phyloP scores from a whole-genome alignment of 2,113 vertebrate genomes.

The Cinclus cinclus region DNA sequence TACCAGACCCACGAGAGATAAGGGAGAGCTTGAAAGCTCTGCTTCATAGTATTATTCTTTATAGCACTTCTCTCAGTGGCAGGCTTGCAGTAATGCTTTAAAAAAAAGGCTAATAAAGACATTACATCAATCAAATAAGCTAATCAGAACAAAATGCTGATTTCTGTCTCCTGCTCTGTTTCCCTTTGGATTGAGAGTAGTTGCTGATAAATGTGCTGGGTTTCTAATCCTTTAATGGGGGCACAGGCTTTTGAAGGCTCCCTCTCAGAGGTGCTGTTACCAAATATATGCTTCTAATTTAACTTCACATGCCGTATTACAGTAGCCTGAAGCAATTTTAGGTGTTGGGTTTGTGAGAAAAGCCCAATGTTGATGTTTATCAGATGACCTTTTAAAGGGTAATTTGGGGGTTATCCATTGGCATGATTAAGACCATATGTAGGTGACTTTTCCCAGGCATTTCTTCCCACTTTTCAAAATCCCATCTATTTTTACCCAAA shows the following conservation, averaged over 20 bases:
- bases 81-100: background rate
- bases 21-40: background rate
- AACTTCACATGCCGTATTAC: slow-evolving; percentile 72
- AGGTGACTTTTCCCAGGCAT: slow-evolving; percentile 65
- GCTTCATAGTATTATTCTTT: background rate
- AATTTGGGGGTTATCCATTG: slow-evolving; percentile 78
- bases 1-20: background rate
- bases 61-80: background rate
- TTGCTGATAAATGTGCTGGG: slow-evolving; percentile 2
- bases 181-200: background rate
- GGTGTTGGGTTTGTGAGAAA: slow-evolving; percentile 85
- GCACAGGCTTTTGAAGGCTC: slow-evolving; percentile 44
- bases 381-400: slow-evolving; percentile 88
- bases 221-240: slow-evolving; percentile 32
- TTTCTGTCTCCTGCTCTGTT: background rate
- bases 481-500: slow-evolving; percentile 32
- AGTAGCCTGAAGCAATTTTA: slow-evolving; percentile 58
- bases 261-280: slow-evolving; percentile 69
- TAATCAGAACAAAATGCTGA: slow-evolving; percentile 47
- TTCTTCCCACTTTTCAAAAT: slow-evolving; percentile 48
- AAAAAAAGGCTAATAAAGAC: background rate
- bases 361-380: slow-evolving; percentile 82
- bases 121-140: background rate
- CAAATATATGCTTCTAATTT: slow-evolving; percentile 82
- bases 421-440: slow-evolving; percentile 80